Base-by-base conservation (phyloP, 2,888 invertebrate species). In the Caenorhabditis sp. region DNA sequence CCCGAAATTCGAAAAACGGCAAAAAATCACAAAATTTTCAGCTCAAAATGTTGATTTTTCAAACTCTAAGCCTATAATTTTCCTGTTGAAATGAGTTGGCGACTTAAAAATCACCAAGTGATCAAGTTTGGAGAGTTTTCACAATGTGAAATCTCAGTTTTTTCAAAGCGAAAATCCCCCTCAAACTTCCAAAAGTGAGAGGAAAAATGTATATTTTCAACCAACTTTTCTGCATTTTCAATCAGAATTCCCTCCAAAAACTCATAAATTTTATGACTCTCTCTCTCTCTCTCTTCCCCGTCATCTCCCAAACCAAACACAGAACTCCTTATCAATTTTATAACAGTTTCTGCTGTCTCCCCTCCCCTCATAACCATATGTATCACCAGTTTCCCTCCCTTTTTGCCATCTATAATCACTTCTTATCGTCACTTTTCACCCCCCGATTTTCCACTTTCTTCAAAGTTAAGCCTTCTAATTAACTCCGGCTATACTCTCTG, bases 261-360 rank as follows among this genome's bases (percentile, higher is more conserved):
- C 38, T 12, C 12, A 38, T 38, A 38, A 22, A 22, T 51, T 19
- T 49, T 49, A 38, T 56, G 24, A 10, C 1, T 56, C n/a, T n/a
- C n/a, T n/a, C n/a, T n/a, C n/a, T n/a, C n/a, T n/a, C n/a, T n/a
- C n/a, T n/a, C n/a, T 16, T 44, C 64, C 59, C 49, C 66, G 66
- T 75, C 75, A 58, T 66, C 47, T 19, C 10, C 19, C 5, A 75
- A 66, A 47, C 49, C 75, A 75, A 74, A 74, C 74, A 64, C n/a
- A n/a, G n/a, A n/a, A n/a, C 49, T 58, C 38, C 47, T 59, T 66
- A 72, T 58, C 66, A 72, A 41, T 63, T 69, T 76, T 44, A 63
- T 63, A 26, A 28, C 19, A 19, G 16, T 61, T 63, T 63, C n/a
- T 47, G 19, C 19, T n/a, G n/a, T n/a, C n/a, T 47, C 47, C 16